These are phyloP conservation scores for Gryllus bimaculatus DNA, from an alignment of 1,140 invertebrate species.

Conservation along the genomic window DNA sequence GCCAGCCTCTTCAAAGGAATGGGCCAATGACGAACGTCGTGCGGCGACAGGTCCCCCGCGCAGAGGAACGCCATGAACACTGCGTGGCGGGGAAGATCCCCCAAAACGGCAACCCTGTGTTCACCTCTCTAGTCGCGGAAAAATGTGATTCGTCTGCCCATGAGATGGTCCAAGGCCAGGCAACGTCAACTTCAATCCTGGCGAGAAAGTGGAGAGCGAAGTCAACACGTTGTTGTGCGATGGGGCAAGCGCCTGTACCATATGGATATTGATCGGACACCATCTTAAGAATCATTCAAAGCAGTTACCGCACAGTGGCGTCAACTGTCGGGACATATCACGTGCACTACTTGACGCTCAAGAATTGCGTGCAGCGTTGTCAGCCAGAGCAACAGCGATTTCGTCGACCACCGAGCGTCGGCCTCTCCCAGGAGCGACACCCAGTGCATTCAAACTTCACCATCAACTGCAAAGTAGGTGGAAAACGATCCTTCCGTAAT, in stretches of 20 bases:
- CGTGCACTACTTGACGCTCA: not conserved
- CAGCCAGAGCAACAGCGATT: not conserved
- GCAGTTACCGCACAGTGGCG: not conserved
- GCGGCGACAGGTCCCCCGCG: not conserved
- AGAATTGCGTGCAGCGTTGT: not conserved
- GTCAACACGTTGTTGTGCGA: not conserved
- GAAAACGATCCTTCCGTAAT: not conserved
- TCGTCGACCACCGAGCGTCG: not conserved
- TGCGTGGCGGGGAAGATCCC: not conserved
- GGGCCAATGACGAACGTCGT: not conserved
- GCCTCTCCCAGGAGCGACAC: not conserved
- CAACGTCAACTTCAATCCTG: not conserved
- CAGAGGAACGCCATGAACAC: not conserved
- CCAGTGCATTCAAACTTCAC: not conserved
- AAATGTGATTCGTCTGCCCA: not conserved
- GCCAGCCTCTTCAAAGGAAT: not conserved
- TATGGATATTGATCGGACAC: not conserved
- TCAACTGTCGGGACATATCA: not conserved
- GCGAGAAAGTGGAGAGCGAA: not conserved
- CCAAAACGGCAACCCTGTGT: not conserved
- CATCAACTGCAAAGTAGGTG: not conserved
- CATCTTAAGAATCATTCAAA: not conserved
- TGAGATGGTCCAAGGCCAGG: not conserved
- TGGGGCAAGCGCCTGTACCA: not conserved
- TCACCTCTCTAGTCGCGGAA: not conserved